Base-by-base conservation (phyloP, 2,797 vertebrate genomes). In the Crocodylus rhombifer region DNA sequence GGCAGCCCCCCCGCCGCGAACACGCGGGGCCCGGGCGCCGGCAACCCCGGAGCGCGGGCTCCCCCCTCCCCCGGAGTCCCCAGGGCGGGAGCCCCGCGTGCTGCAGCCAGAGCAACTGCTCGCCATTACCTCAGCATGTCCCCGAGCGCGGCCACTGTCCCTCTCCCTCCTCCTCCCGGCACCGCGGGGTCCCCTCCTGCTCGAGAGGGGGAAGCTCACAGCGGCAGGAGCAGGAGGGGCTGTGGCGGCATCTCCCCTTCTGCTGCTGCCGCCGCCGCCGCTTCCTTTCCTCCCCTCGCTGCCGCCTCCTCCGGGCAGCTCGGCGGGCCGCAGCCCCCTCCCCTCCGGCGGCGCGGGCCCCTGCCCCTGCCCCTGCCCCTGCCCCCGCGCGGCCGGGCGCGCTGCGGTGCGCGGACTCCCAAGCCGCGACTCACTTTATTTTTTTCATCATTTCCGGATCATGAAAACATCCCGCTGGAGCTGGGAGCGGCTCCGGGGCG, bases 361-460 rank as follows among this genome's bases (percentile, higher is more conserved):
- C 57, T 58, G 5, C 30, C 20, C 74, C 67, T 33, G 23, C 51
- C 67, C 15, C 83, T n/a, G n/a, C n/a, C n/a, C n/a, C n/a, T 86
- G 17, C 87, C 25, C 67, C 90, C 7, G 6, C 74, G 12, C 77
- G 67, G 64, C 84, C 33, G 76, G 67, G 67, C 79, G 11, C 61
- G 61, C 55, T n/a, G 28, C 30, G 23, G n/a, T 64, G 60, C 79
- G 95, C 90, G 93, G 92, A 71, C 63, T 79, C 95, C 80, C 77
- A 86, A 89, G 88, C 89, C 71, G 91, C 96, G 97, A 95, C 98
- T 98, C 96, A 95, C 97, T 93, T 80, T 51, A 51, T 51, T 79
- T 97, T 82, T 96, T 98, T 98, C 99, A 98, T 99, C 99, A 99
- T 97, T 98, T 99, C 99, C 98, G 99, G 98, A 98, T 98, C 97